Evolutionary conservation across 2,113 vertebrate species (phyloP), one percentile per base, ranked within the genome.

Genomic region (Chrysemys picta): DNA sequence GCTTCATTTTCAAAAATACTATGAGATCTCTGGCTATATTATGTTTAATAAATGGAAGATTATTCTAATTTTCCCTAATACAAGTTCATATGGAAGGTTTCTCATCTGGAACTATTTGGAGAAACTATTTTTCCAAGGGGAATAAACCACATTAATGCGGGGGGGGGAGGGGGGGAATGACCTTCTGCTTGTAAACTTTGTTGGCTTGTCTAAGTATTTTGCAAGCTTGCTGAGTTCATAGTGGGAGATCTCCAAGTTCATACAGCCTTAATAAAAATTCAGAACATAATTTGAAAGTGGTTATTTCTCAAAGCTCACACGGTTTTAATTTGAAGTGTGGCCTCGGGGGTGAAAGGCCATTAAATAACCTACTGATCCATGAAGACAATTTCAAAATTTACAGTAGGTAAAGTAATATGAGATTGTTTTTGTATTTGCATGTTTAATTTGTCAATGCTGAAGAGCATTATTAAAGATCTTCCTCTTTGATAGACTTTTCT

Each of bases 341-440:
- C 95, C 91, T 98, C 85, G 75, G 79, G 92, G 84, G 62, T 97
- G 93, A 97, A 97, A 97, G 94, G 82, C 82, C 91, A 96, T 97
- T 97, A 97, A 96, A 95, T 93, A 97, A 92, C 69, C 80, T 95
- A 96, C 90, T 95, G 96, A 97, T 97, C 94, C 93, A 92, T 95
- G 93, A 97, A 97, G 92, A 96, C 42, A 95, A 96, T 95, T 95
- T 97, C 38, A 96, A 95, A 96, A 95, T 87, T 35, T 97, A 94
- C 52, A 91, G 78, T 90, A 94, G 72, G 88, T 93, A 95, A 97
- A 95, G 80, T 94, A 83, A 94, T 94, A 92, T 53, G 59, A 97
- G 84, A 69, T 89, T 96, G 75, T 94, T 95, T 93, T 81, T 89
- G 47, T 93, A 91, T 97, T 95, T 97, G 38, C 88, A 95, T 95